A percentile compares a stretch with the other conserved stretches of the same genome.
Conservation (phyloP, 2,797 vertebrate species). For the Xiphophorus birchmanni region DNA sequence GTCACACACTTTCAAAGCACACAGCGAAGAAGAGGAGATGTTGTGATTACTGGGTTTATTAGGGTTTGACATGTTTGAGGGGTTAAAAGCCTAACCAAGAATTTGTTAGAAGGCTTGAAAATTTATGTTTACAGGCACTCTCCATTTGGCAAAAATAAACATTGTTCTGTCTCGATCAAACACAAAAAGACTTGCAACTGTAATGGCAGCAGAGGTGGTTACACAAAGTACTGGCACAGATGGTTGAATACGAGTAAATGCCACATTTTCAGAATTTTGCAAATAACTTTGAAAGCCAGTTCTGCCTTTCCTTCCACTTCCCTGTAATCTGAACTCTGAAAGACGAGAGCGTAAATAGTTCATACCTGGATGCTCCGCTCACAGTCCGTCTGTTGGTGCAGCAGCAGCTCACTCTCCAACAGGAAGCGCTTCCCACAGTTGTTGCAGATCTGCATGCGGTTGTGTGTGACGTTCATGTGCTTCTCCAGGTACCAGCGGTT, state of each 20-base stretch:
- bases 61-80: slow-evolving; percentile 6
- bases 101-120: neutral
- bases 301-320: neutral
- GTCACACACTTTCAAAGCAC: slow-evolving; percentile 85
- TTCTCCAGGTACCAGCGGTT: slow-evolving; percentile 99
- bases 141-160: neutral
- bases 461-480: slow-evolving; percentile 98
- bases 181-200: neutral
- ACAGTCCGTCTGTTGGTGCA: slow-evolving; percentile 97
- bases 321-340: neutral
- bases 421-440: slow-evolving; percentile 96
- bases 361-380: slow-evolving; percentile 97
- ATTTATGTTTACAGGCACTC: neutral
- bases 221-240: neutral
- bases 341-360: neutral
- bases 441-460: slow-evolving; percentile 97
- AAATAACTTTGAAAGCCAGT: neutral
- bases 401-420: slow-evolving; percentile 93
- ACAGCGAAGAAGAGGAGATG: neutral
- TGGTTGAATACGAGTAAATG: neutral
- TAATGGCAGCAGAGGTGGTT: neutral
- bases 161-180: neutral
- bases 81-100: slow-evolving; percentile 1
- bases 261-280: neutral
- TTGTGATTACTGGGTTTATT: neutral